Conservation (phyloP, 1,140 invertebrate genomes). For the Aethina tumida region DNA sequence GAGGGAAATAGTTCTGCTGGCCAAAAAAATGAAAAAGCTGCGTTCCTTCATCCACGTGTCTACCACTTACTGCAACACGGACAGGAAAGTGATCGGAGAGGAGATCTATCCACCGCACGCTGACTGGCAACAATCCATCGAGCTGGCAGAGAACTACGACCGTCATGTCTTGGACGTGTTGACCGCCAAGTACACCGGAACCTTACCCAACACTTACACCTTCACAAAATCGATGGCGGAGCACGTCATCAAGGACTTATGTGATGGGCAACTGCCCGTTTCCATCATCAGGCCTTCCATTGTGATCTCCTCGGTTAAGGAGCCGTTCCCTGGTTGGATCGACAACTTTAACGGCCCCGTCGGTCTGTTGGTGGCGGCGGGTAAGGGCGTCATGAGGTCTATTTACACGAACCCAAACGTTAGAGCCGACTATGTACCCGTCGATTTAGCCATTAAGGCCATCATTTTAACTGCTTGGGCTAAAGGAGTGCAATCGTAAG, state of each 20-base stretch:
- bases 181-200: constrained; percentile 59
- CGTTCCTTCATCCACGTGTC: constrained; percentile 66
- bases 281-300: constrained; percentile 87
- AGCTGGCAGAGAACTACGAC: constrained; percentile 69
- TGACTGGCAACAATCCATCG: constrained; percentile 75
- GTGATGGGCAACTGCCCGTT: constrained; percentile 54
- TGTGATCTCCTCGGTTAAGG: constrained; percentile 51
- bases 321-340: constrained; percentile 73
- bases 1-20: constrained; percentile 42
- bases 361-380: constrained; percentile 60
- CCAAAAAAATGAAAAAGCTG: constrained; percentile 46
- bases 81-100: constrained; percentile 57
- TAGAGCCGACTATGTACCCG: constrained; percentile 70
- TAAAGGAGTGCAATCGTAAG: constrained; percentile 49
- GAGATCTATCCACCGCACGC: constrained; percentile 71
- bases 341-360: constrained; percentile 92
- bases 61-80: constrained; percentile 68
- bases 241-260: constrained; percentile 58
- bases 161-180: constrained; percentile 52
- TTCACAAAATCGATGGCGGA: constrained; percentile 78
- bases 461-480: constrained; percentile 66
- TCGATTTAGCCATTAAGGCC: constrained; percentile 71
- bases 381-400: constrained; percentile 67
- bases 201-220: constrained; percentile 75
- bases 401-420: constrained; percentile 50